Evolutionary conservation across 2,113 vertebrate genomes (phyloP), one percentile per base, ranked within the genome.

Genomic region (Cercocebus atys): DNA sequence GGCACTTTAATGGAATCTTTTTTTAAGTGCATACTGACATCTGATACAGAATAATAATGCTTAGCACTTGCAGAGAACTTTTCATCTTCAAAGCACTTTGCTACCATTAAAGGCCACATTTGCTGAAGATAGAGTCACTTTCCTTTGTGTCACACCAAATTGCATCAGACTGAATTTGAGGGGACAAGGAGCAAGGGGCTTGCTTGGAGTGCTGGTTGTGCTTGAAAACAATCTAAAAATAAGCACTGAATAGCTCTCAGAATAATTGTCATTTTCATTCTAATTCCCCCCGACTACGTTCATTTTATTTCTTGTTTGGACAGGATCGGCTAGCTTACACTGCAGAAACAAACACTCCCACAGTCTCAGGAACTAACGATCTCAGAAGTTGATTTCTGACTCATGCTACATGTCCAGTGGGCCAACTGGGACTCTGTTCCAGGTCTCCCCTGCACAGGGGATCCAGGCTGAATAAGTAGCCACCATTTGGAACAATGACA

Each of bases 21-120:
- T 89, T 90, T 35, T 10, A 94, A 97, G 95, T 78, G 83, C 83
- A 7, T 4, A 3, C 86, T 79, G 97, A 78, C 95, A 97, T 84
- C 75, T 20, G 86, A 93, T 92, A 57, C 38, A n/a, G 93, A 94
- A 97, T 89, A 78, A 87, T 95, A 84, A 97, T 92, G 95, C 70
- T 64, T 25, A 68, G 78, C 30, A 17, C 88, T 85, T 38, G 40
- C 73, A 12, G 81, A 90, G 59, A 90, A 88, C 61, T 64, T 89
- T 83, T 91, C 70, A 79, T 97, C 94, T 92, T 97, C 93, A 93
- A 93, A 96, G 97, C 40, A 1, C 89, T 87, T 40, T 50, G 79
- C 82, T 91, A 47, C 82, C 83, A 70, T 81, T 93, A 83, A 59
- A 82, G 43, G 45, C 68, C 95, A 50, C 18, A 8, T 88, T 75